Percentiles rank a stretch among this genome's conserved stretches.
These are phyloP conservation scores for Thumatha senex DNA, from an alignment of 2,888 invertebrate species.

Conservation along the genomic window DNA sequence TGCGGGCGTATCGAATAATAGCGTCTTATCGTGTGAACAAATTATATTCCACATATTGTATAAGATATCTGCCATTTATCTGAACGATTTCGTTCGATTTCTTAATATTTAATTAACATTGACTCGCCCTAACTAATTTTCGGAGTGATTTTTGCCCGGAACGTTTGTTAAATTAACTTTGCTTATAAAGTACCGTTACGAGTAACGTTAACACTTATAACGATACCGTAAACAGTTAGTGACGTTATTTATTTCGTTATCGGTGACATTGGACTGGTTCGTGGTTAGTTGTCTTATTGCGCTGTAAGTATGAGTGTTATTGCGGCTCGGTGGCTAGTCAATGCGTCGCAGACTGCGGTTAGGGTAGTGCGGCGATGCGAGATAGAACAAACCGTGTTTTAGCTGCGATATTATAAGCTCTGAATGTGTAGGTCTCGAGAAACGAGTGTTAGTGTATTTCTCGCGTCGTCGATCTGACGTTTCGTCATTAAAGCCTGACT, in stretches of 20 bases:
- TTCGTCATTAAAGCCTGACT: constrained; percentile 43
- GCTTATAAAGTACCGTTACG: background rate
- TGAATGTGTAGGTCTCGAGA: too few species aligned
- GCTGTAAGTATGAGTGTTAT: constrained; percentile 23
- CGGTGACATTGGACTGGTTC: background rate
- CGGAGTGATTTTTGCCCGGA: constrained; percentile 1
- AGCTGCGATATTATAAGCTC: too few species aligned
- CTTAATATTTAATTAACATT: constrained; percentile 2
- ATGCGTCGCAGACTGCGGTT: constrained; percentile 29
- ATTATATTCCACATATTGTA: constrained; percentile 5
- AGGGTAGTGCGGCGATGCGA: constrained; percentile 14
- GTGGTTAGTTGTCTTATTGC: constrained; percentile 10
- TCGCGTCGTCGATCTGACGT: constrained; percentile 38
- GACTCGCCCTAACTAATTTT: constrained; percentile 1
- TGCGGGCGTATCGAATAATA: constrained; percentile 18
- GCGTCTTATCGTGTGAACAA: constrained; percentile 14
- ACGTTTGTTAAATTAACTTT: background rate
- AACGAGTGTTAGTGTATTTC: background rate
- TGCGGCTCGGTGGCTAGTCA: constrained; percentile 48
- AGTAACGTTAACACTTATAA: background rate
- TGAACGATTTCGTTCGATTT: background rate
- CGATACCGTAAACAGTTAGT: background rate
- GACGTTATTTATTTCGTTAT: background rate
- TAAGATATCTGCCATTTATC: constrained; percentile 4
- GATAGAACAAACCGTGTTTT: background rate